Conservation (phyloP, 2,888 invertebrate species). For the Microctonus aethiopoides region DNA sequence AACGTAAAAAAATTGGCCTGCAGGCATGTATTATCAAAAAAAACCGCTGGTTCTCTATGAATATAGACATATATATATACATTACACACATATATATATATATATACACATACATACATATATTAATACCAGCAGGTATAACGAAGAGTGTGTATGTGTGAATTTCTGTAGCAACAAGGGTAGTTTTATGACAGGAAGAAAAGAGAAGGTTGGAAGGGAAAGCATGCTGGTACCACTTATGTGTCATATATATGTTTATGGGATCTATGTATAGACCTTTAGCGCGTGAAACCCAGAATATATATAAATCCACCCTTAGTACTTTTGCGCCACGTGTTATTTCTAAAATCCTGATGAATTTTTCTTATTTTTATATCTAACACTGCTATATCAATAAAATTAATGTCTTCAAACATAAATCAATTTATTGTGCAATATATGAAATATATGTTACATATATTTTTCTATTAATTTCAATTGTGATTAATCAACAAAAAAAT, state of each 20-base stretch:
- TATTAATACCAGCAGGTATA: too few species aligned
- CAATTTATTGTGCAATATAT: too few species aligned
- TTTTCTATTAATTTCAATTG: too few species aligned
- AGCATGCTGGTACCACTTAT: constrained; percentile 42
- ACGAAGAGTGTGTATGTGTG: too few species aligned
- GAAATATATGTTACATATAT: too few species aligned
- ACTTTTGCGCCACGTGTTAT: constrained; percentile 11
- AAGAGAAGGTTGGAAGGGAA: constrained; percentile 34
- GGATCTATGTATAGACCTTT: background rate
- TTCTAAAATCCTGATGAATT: constrained; percentile 21
- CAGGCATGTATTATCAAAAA: constrained; percentile 26
- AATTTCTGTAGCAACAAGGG: constrained; percentile 28
- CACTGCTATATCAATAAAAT: too few species aligned
- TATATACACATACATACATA: too few species aligned
- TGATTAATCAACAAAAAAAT: too few species aligned
- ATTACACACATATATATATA: too few species aligned
- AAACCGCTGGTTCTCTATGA: constrained; percentile 1
- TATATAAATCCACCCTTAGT: background rate
- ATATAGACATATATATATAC: too few species aligned
- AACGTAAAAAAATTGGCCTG: constrained; percentile 14
- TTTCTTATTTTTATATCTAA: background rate
- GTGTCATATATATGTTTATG: constrained; percentile 7
- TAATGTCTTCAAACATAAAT: too few species aligned
- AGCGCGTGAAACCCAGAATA: constrained; percentile 19
- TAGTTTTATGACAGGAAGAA: constrained; percentile 45